Evolutionary conservation across 2,797 vertebrate genomes (phyloP).

Genomic region (Anas bahamensis): DNA sequence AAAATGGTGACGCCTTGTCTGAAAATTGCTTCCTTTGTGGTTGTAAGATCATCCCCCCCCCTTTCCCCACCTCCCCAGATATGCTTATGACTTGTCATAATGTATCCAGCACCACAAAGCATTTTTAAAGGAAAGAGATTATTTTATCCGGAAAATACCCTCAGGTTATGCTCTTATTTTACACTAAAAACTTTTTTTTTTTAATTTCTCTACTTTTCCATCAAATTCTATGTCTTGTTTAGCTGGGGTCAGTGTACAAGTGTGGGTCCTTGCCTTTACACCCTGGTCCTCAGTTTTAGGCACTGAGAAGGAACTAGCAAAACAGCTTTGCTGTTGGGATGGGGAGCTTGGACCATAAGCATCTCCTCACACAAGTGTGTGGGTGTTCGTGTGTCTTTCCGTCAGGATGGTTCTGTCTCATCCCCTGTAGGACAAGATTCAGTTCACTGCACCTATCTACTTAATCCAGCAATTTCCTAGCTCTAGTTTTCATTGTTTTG

Average conservation of each 20-base stretch:
- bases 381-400: background rate
- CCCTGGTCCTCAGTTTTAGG: background rate
- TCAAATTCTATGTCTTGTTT: background rate
- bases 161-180: slow-evolving; percentile 47
- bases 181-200: slow-evolving; percentile 54
- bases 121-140: background rate
- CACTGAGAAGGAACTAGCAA: background rate
- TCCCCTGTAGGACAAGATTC: background rate
- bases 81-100: background rate
- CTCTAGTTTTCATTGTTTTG: background rate
- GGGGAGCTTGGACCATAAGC: background rate
- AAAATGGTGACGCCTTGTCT: background rate
- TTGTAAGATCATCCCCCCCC: background rate
- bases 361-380: background rate
- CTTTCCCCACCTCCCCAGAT: background rate
- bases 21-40: background rate
- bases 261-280: background rate
- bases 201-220: slow-evolving; percentile 31
- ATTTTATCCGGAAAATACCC: background rate
- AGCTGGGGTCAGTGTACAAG: background rate
- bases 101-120: background rate
- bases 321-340: background rate
- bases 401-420: background rate
- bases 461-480: background rate
- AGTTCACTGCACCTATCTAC: background rate